Conservation (phyloP, 2,888 invertebrate species). For the Sericinus montela region DNA sequence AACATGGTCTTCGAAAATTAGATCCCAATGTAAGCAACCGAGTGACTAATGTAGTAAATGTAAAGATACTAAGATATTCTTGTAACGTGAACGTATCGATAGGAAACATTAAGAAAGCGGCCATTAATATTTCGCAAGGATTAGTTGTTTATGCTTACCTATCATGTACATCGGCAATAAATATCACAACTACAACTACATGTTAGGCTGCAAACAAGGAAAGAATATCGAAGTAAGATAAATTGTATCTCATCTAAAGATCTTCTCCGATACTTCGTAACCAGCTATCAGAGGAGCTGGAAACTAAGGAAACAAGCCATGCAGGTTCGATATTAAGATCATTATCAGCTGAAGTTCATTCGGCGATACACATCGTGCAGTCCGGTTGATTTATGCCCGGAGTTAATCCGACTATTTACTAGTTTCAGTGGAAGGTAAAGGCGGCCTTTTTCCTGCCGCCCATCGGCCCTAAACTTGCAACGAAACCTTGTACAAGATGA, state of each 20-base stretch:
- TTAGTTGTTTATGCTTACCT: not conserved
- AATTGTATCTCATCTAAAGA: slow-evolving; percentile 15
- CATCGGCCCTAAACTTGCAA: slow-evolving; percentile 35
- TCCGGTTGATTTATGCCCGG: slow-evolving; percentile 59
- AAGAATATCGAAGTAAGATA: slow-evolving; percentile 15
- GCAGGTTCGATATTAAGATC: slow-evolving; percentile 24
- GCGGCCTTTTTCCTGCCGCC: slow-evolving; percentile 64
- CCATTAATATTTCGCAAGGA: too few relatives aligned
- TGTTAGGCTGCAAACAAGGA: not conserved
- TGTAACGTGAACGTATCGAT: too few relatives aligned
- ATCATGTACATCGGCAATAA: slow-evolving; percentile 5
- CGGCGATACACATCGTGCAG: slow-evolving; percentile 24
- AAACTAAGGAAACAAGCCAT: not conserved
- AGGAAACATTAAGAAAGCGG: too few relatives aligned
- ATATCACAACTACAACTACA: slow-evolving; percentile 7
- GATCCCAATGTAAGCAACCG: too few relatives aligned
- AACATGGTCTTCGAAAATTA: too few relatives aligned
- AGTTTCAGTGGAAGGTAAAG: slow-evolving; percentile 73
- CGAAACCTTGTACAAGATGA: slow-evolving; percentile 22
- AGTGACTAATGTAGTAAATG: too few relatives aligned
- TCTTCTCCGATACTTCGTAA: slow-evolving; percentile 8
- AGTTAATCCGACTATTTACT: slow-evolving; percentile 77
- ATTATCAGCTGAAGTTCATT: slow-evolving; percentile 26
- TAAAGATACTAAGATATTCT: too few relatives aligned
- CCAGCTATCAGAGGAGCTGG: not conserved